Evolutionary conservation across 2,113 vertebrate genomes (phyloP).

Genomic region (Poecilia latipinna): DNA sequence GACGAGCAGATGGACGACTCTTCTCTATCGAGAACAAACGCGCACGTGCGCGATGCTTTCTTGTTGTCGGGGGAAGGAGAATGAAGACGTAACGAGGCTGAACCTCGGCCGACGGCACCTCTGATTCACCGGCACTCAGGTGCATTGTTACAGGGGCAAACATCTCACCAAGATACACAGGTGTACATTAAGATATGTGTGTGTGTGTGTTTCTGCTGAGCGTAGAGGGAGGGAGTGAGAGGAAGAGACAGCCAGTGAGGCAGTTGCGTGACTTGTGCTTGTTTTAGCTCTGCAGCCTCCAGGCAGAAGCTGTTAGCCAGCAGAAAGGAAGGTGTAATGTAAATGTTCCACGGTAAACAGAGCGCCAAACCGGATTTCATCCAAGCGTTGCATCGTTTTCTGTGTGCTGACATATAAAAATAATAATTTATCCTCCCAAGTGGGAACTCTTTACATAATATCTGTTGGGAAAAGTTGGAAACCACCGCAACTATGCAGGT

Average conservation of each 20-base stretch:
- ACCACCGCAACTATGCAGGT: not conserved
- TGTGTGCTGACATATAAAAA: not conserved
- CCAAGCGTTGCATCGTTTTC: not conserved
- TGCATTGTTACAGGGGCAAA: slow-evolving; percentile 62
- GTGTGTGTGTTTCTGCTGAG: slow-evolving; percentile 9
- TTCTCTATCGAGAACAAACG: not conserved
- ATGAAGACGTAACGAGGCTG: slow-evolving; percentile 15
- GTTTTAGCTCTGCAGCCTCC: slow-evolving; percentile 65
- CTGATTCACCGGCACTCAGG: slow-evolving; percentile 21
- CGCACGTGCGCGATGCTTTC: not conserved
- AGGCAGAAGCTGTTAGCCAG: slow-evolving; percentile 74
- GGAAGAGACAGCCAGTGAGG: slow-evolving; percentile 16
- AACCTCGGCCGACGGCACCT: slow-evolving; percentile 28
- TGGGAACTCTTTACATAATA: too few species aligned
- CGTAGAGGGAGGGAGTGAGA: slow-evolving; percentile 6
- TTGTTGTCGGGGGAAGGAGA: not conserved
- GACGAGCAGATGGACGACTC: slow-evolving; percentile 34
- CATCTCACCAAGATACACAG: slow-evolving; percentile 56
- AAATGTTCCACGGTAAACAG: slow-evolving; percentile 78
- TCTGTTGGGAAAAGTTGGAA: not conserved
- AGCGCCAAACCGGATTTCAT: slow-evolving; percentile 10
- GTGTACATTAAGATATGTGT: slow-evolving; percentile 31
- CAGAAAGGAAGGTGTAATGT: slow-evolving; percentile 74
- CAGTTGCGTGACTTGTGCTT: slow-evolving; percentile 79
- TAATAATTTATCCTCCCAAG: too few species aligned